phyloP scores from a whole-genome alignment of 1,140 invertebrate species.

The Lepidotrigona ventralis region DNA sequence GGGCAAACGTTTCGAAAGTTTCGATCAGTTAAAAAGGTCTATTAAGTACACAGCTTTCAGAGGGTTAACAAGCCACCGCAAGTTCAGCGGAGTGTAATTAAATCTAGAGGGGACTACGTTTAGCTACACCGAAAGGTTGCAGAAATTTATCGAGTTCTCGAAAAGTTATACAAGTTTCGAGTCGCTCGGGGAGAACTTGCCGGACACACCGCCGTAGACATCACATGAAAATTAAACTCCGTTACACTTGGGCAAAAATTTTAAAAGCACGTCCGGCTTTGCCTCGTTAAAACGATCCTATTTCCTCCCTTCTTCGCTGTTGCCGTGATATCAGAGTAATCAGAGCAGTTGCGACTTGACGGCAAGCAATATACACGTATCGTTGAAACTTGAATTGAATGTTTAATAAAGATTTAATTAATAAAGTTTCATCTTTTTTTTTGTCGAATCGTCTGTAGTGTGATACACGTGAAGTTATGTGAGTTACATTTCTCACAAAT shows the following conservation, averaged over 20 bases:
- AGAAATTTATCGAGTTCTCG: constrained; percentile 50
- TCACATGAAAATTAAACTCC: constrained; percentile 11
- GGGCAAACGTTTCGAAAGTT: constrained; percentile 2
- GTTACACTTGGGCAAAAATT: not conserved
- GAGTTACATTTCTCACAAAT: no score
- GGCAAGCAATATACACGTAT: no score
- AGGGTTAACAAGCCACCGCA: constrained; percentile 37
- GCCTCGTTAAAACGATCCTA: not conserved
- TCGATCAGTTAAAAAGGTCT: constrained; percentile 29
- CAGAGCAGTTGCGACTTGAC: not conserved
- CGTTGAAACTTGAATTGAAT: no score
- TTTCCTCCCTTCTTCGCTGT: not conserved
- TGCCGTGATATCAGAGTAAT: not conserved
- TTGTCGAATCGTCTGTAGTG: no score
- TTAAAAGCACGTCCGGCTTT: not conserved
- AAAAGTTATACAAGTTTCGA: constrained; percentile 34
- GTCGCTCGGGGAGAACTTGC: constrained; percentile 11
- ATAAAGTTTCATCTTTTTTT: no score
- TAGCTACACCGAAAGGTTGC: constrained; percentile 36
- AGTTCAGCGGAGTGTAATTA: constrained; percentile 44
- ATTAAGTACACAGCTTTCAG: constrained; percentile 46
- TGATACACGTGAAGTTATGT: no score
- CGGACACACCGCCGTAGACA: not conserved
- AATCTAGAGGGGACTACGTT: constrained; percentile 34
- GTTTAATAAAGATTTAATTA: no score